Percentiles rank a stretch among this genome's conserved stretches.
phyloP scores from a whole-genome alignment of 2,888 invertebrate genomes.

The Ctena decussata region DNA sequence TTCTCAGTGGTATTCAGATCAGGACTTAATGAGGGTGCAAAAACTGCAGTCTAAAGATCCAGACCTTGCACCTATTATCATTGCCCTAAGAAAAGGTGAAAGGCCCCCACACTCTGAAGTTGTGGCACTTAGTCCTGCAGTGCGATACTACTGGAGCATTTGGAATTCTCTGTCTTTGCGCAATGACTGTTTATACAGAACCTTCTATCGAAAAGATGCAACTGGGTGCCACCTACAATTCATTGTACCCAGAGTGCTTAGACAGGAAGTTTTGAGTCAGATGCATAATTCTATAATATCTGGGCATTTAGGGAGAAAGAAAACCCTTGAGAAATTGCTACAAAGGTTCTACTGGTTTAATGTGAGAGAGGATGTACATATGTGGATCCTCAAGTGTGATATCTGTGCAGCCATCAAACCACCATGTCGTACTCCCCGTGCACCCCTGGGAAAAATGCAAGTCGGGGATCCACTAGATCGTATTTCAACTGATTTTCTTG shows the following conservation, averaged over 20 bases:
- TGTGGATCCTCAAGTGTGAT: background rate
- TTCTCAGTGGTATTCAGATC: no score
- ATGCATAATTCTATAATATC: background rate
- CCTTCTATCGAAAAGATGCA: background rate
- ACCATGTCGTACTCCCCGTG: background rate
- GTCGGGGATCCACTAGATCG: background rate
- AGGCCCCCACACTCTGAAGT: background rate
- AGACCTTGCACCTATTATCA: no score
- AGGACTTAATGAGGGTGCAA: no score
- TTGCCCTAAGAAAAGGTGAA: background rate
- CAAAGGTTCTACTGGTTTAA: background rate
- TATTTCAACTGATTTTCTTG: background rate
- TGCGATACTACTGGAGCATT: background rate
- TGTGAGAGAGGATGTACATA: background rate
- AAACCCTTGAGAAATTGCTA: background rate
- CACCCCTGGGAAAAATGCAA: background rate
- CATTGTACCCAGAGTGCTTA: background rate
- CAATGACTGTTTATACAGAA: background rate
- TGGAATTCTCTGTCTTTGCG: background rate
- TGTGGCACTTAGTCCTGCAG: background rate
- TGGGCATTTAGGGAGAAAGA: background rate
- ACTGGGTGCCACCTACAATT: background rate
- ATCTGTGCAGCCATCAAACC: background rate
- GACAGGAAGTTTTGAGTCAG: background rate
- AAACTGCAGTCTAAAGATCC: no score